A percentile compares a stretch with the other conserved stretches of the same genome.
phyloP scores from a whole-genome alignment of 2,888 invertebrate genomes.

The Orchesella flavescens region DNA sequence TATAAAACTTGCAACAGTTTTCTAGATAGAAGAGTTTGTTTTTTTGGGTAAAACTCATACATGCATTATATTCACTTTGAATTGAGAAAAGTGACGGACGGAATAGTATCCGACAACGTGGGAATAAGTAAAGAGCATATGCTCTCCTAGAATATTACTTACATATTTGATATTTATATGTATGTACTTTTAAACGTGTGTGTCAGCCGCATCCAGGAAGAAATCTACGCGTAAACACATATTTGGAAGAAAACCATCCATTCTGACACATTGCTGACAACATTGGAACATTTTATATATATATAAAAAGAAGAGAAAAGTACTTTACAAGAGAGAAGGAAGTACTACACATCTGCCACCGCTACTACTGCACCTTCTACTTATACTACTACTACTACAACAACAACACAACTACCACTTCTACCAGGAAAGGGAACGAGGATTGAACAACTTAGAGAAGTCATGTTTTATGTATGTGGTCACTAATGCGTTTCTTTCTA shows the following conservation, averaged over 20 bases:
- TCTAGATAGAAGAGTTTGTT: neutral
- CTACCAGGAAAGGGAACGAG: constrained; percentile 65
- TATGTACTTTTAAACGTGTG: constrained; percentile 26
- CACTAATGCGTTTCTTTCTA: constrained; percentile 71
- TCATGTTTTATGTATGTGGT: constrained; percentile 72
- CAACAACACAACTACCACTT: constrained; percentile 16
- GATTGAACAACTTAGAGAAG: constrained; percentile 70
- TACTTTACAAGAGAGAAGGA: constrained; percentile 22
- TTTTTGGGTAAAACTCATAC: no score
- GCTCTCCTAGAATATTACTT: no score
- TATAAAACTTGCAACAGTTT: constrained; percentile 34
- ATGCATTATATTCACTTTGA: constrained; percentile 14
- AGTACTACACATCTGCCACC: constrained; percentile 48
- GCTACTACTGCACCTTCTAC: constrained; percentile 31
- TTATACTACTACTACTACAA: constrained; percentile 31
- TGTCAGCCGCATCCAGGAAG: constrained; percentile 33
- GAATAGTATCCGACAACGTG: constrained; percentile 7
- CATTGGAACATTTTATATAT: constrained; percentile 6
- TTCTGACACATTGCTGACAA: constrained; percentile 55
- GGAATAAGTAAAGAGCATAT: neutral
- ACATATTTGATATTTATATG: no score
- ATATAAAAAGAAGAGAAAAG: constrained; percentile 8
- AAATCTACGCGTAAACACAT: constrained; percentile 36
- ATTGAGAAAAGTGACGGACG: constrained; percentile 33
- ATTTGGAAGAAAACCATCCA: constrained; percentile 50